A percentile compares a stretch with the other conserved stretches of the same genome.
Evolutionary conservation across 2,888 invertebrate genomes (phyloP).

Genomic region (Drosophila vallismaia): DNA sequence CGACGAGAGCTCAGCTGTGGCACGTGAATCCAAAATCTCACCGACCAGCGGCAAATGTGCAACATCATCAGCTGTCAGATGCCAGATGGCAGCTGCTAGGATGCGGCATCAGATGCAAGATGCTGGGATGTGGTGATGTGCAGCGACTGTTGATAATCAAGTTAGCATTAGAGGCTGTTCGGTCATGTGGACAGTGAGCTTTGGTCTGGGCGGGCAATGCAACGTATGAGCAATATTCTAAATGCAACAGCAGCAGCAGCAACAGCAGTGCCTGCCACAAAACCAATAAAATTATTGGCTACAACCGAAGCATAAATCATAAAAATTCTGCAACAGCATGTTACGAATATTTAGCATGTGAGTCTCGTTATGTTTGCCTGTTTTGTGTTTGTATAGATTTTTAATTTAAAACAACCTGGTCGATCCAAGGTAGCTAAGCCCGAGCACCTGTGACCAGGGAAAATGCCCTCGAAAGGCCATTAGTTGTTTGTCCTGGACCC

Average conservation of each 20-base stretch:
- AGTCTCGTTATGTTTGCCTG: constrained; percentile 15
- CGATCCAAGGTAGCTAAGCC: constrained; percentile 50
- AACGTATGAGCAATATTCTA: constrained; percentile 65
- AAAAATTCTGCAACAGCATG: constrained; percentile 29
- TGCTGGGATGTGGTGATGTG: constrained; percentile 44
- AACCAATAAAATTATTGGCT: constrained; percentile 41
- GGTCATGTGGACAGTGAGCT: constrained; percentile 61
- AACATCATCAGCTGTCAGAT: constrained; percentile 37
- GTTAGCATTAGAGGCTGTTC: constrained; percentile 67
- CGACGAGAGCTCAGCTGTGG: background rate
- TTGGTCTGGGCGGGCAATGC: constrained; percentile 49
- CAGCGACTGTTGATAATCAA: constrained; percentile 73
- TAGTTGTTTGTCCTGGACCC: constrained; percentile 73
- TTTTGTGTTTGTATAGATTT: constrained; percentile 57
- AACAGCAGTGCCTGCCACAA: constrained; percentile 9
- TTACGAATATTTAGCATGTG: constrained; percentile 35
- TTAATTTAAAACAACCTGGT: constrained; percentile 75
- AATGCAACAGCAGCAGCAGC: constrained; percentile 8
- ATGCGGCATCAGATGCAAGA: constrained; percentile 64
- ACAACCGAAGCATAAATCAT: constrained; percentile 32
- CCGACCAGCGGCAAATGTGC: constrained; percentile 26
- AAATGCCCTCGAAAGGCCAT: constrained; percentile 78
- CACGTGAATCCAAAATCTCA: constrained; percentile 9
- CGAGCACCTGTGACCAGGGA: constrained; percentile 56
- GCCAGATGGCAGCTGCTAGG: constrained; percentile 59